Evolutionary conservation across 2,797 vertebrate genomes (phyloP).

Genomic region (Schizopygopsis pylzovi): DNA sequence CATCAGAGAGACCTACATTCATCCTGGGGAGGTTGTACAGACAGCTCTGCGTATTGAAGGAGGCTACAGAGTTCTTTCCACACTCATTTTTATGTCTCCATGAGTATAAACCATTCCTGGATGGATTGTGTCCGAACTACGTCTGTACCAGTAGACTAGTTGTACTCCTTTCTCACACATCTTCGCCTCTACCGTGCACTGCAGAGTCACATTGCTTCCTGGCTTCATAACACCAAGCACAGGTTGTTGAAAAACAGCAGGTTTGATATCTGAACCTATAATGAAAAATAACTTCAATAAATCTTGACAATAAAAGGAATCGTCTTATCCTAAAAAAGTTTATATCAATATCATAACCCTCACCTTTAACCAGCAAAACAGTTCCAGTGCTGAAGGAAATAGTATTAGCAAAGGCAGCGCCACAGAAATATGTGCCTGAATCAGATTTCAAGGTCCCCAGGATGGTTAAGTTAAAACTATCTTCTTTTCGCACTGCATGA

Average conservation of each 20-base stretch:
- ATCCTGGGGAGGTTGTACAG: slow-evolving; percentile 24
- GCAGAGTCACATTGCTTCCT: slow-evolving; percentile 50
- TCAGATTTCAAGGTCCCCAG: not conserved
- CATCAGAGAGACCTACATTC: slow-evolving; percentile 36
- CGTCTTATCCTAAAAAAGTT: not conserved
- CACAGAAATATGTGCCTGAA: slow-evolving; percentile 35
- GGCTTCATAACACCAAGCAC: slow-evolving; percentile 29
- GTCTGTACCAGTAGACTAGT: slow-evolving; percentile 56
- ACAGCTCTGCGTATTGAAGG: slow-evolving; percentile 22
- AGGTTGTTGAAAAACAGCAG: slow-evolving; percentile 29
- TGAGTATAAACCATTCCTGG: slow-evolving; percentile 53
- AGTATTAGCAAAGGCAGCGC: not conserved
- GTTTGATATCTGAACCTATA: slow-evolving; percentile 16
- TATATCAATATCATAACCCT: not conserved
- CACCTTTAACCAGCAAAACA: slow-evolving; percentile 43
- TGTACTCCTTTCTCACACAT: slow-evolving; percentile 48
- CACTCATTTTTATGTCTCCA: slow-evolving; percentile 39
- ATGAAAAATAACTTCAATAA: not conserved
- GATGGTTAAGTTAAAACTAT: slow-evolving; percentile 39
- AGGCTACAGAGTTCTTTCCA: slow-evolving; percentile 27
- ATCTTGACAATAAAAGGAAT: not conserved
- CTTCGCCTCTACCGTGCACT: slow-evolving; percentile 36
- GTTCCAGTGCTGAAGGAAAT: slow-evolving; percentile 23
- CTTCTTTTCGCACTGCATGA: not conserved
- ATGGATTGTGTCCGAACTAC: slow-evolving; percentile 38